A percentile compares a stretch with the other conserved stretches of the same genome.
phyloP scores from a whole-genome alignment of 2,888 invertebrate species.

The Tenthredo livida region DNA sequence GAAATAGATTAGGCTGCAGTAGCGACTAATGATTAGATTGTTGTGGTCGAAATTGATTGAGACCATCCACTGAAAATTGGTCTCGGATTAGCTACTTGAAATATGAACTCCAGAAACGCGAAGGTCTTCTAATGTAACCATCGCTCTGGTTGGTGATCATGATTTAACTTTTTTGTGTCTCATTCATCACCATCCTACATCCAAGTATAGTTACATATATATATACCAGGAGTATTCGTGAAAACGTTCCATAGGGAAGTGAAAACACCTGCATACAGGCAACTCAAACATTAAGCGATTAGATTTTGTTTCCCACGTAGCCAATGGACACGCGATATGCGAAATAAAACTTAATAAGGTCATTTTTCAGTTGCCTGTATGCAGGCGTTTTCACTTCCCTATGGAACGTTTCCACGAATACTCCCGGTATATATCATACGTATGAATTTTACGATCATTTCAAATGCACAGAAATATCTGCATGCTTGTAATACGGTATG shows the following conservation, averaged over 20 bases:
- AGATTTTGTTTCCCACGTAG: no score
- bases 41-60: slow-evolving; percentile 29
- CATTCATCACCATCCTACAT: not conserved
- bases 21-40: not conserved
- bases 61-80: slow-evolving; percentile 6
- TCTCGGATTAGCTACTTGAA: slow-evolving; percentile 18
- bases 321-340: no score
- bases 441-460: not conserved
- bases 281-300: no score
- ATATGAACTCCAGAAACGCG: slow-evolving; percentile 27
- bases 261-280: no score
- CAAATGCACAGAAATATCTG: not conserved
- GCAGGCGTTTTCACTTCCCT: no score
- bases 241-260: no score
- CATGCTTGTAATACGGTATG: not conserved
- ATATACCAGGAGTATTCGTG: no score
- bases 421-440: not conserved
- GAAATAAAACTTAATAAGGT: no score
- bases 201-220: not conserved
- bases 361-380: no score
- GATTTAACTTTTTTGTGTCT: not conserved
- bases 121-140: not conserved
- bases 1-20: not conserved
- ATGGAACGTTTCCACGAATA: no score
- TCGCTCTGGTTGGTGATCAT: not conserved